Conservation (phyloP, 2,797 vertebrate genomes). For the Mormyrus proboscirostris region DNA sequence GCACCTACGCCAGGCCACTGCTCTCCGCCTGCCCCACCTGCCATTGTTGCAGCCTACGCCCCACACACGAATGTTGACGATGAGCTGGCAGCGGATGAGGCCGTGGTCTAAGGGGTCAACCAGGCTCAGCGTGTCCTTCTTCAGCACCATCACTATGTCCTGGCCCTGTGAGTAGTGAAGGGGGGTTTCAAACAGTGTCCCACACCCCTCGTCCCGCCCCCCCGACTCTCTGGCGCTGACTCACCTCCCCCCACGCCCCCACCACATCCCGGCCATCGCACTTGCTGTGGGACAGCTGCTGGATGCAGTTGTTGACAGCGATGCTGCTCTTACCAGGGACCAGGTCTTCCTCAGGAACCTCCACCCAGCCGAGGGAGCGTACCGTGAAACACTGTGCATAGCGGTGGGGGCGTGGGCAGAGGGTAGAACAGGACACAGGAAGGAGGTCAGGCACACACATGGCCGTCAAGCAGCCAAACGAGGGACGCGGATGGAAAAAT, state of each 20-base stretch:
- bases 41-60: constrained; percentile 93
- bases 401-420: neutral
- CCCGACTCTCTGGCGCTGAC: neutral
- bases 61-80: constrained; percentile 93
- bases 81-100: constrained; percentile 84
- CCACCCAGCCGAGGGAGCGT: constrained; percentile 88
- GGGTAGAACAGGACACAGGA: neutral
- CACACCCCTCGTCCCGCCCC: too few relatives aligned
- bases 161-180: constrained; percentile 63
- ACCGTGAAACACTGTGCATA: constrained; percentile 78
- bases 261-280: constrained; percentile 58
- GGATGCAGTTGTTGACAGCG: constrained; percentile 89
- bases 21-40: constrained; percentile 58
- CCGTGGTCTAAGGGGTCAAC: constrained; percentile 84
- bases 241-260: constrained; percentile 75
- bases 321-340: constrained; percentile 91
- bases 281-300: constrained; percentile 81
- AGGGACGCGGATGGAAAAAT: neutral
- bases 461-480: neutral
- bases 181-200: neutral
- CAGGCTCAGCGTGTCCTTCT: constrained; percentile 85
- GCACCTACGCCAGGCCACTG: neutral
- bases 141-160: constrained; percentile 90
- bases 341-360: constrained; percentile 90
- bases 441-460: neutral